A percentile compares a stretch with the other conserved stretches of the same genome.
Conservation (phyloP, 1,140 invertebrate genomes). For the Drosophila trapezifrons region DNA sequence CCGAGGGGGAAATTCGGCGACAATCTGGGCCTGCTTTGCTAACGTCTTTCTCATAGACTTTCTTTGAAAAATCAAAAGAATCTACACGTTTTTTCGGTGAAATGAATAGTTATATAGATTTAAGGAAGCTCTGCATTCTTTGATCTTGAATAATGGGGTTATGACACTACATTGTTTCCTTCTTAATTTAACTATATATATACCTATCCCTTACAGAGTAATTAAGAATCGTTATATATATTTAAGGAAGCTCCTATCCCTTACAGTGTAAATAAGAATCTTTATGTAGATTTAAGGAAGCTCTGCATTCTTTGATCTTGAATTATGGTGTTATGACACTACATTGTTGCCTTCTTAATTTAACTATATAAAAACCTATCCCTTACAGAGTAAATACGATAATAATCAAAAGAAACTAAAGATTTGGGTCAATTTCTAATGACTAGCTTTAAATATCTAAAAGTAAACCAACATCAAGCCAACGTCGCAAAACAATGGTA, state of each 20-base stretch:
- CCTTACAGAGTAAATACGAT: too few species aligned
- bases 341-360: too few species aligned
- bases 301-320: not conserved
- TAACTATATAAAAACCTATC: too few species aligned
- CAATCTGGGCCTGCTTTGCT: not conserved
- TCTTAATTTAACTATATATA: too few species aligned
- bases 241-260: too few species aligned
- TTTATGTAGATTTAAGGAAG: too few species aligned
- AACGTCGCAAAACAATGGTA: not conserved
- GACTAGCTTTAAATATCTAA: not conserved
- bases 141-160: too few species aligned
- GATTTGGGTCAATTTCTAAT: not conserved
- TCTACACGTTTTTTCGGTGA: not conserved
- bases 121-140: not conserved
- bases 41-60: not conserved
- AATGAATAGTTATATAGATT: too few species aligned
- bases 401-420: not conserved
- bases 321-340: not conserved
- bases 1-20: slow-evolving; percentile 15
- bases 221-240: too few species aligned
- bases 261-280: not conserved
- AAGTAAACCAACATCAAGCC: not conserved
- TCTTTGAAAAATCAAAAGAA: not conserved
- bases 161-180: not conserved
- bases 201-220: too few species aligned